These are phyloP conservation scores for Mycteria americana DNA, from an alignment of 2,797 vertebrate genomes.

Conservation along the genomic window DNA sequence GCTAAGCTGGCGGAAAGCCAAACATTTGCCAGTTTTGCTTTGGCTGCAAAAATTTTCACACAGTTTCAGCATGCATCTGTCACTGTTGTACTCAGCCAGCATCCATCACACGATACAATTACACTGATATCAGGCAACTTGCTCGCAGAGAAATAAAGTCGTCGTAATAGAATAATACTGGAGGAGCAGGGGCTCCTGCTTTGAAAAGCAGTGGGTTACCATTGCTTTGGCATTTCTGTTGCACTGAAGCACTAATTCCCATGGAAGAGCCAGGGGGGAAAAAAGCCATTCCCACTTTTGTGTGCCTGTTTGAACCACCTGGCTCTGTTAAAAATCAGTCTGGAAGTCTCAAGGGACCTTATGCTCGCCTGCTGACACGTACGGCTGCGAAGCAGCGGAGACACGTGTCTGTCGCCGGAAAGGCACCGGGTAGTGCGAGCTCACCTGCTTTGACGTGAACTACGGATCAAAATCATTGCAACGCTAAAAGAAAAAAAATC, in stretches of 20 bases:
- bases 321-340: neutral
- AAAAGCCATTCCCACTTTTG: accelerated
- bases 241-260: neutral
- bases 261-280: neutral
- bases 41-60: slow-evolving; percentile 8
- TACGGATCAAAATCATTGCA: neutral
- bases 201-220: neutral
- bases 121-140: accelerated
- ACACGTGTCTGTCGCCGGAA: accelerated
- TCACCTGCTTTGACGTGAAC: neutral
- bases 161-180: accelerated
- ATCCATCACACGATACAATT: neutral
- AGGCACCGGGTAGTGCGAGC: accelerated
- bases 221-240: neutral
- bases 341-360: neutral
- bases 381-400: accelerated
- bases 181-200: neutral
- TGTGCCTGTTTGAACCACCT: neutral
- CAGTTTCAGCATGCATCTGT: neutral
- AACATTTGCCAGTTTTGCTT: slow-evolving; percentile 1
- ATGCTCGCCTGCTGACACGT: neutral
- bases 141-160: neutral
- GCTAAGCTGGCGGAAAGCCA: neutral
- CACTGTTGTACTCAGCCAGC: neutral
- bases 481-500: neutral